A percentile compares a stretch with the other conserved stretches of the same genome.
These are phyloP conservation scores for Peribatodes rhomboidaria DNA, from an alignment of 2,888 invertebrate genomes.

Conservation along the genomic window DNA sequence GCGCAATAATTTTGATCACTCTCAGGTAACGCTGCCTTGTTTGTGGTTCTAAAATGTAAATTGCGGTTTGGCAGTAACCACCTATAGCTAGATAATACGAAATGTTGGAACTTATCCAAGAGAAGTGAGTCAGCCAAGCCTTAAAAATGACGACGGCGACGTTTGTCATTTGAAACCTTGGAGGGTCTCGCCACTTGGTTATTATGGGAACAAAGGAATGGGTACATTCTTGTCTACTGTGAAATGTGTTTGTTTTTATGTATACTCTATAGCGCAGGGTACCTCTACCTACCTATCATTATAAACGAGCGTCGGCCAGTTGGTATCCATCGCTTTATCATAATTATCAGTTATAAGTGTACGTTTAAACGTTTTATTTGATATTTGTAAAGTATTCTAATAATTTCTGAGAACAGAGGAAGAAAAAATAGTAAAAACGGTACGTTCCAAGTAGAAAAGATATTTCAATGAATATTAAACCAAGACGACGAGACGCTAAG, in stretches of 20 bases:
- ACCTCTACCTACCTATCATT: too few relatives aligned
- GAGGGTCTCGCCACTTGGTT: conserved; percentile 1
- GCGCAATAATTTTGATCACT: conserved; percentile 5
- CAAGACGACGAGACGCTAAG: conserved; percentile 3
- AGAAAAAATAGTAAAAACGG: too few relatives aligned
- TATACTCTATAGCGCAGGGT: neutral
- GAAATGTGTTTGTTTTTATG: neutral
- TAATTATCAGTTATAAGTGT: too few relatives aligned
- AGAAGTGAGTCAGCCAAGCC: conserved; percentile 21
- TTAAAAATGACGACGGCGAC: conserved; percentile 4
- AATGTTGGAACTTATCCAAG: conserved; percentile 28
- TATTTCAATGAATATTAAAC: conserved; percentile 13
- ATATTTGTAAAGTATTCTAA: too few relatives aligned
- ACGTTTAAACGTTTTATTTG: too few relatives aligned
- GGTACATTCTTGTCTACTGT: neutral
- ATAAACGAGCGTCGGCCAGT: too few relatives aligned
- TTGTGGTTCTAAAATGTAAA: conserved; percentile 19
- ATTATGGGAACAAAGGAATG: conserved; percentile 11
- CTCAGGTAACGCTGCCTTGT: neutral
- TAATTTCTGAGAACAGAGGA: too few relatives aligned
- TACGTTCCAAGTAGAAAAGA: too few relatives aligned
- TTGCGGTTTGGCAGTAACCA: conserved; percentile 31
- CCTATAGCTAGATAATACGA: conserved; percentile 7
- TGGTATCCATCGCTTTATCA: too few relatives aligned
- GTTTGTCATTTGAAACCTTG: conserved; percentile 5